A percentile compares a stretch with the other conserved stretches of the same genome.
These are phyloP conservation scores for Polydrusus tereticollis DNA, from an alignment of 2,888 invertebrate species.

Conservation along the genomic window DNA sequence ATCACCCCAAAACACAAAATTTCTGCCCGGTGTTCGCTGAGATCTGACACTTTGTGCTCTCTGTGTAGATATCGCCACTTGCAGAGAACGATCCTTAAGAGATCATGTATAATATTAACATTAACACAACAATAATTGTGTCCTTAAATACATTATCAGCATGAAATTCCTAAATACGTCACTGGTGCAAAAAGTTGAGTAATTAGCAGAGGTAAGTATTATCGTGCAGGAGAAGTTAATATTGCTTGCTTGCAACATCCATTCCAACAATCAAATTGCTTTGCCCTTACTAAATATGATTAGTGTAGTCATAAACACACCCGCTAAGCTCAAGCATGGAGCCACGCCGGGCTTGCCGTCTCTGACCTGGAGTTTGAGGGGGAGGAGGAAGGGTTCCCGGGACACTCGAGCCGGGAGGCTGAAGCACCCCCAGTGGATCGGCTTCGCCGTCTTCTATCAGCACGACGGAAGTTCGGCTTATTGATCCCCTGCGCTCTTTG, in stretches of 20 bases:
- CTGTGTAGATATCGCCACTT: too few relatives aligned
- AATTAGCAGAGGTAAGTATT: conserved; percentile 15
- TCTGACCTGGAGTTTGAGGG: conserved; percentile 74
- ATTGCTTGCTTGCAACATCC: conserved; percentile 36
- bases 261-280: conserved; percentile 29
- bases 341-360: conserved; percentile 80
- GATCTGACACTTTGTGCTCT: too few relatives aligned
- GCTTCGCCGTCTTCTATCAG: conserved; percentile 72
- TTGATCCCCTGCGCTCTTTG: conserved; percentile 62
- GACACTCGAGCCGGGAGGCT: conserved; percentile 17
- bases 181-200: conserved; percentile 10
- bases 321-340: conserved; percentile 87
- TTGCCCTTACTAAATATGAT: conserved; percentile 51
- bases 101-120: too few relatives aligned
- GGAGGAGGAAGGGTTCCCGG: conserved; percentile 63
- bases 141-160: neutral
- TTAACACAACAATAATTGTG: too few relatives aligned
- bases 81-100: too few relatives aligned
- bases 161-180: neutral
- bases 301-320: conserved; percentile 68
- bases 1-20: too few relatives aligned
- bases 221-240: conserved; percentile 31
- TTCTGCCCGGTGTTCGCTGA: too few relatives aligned
- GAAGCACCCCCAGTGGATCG: conserved; percentile 63
- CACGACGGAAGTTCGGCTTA: conserved; percentile 67